Evolutionary conservation across 2,797 vertebrate genomes (phyloP).

Genomic region (Halcyon badia): DNA sequence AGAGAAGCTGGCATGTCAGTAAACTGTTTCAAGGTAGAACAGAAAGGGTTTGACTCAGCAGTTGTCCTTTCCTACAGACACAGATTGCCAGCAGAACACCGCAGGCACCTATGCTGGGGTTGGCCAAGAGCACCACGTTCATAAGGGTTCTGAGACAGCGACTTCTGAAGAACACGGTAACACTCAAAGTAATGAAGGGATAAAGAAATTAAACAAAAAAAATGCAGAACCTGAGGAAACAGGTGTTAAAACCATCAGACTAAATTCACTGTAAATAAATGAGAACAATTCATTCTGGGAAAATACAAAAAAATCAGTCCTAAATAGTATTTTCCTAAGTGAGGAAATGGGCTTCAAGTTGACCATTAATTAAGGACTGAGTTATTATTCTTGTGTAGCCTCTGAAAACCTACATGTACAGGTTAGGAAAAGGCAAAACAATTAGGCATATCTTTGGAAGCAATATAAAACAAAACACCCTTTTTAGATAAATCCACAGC

Average conservation of each 20-base stretch:
- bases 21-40: not conserved
- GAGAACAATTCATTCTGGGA: not conserved
- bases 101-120: not conserved
- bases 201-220: not conserved
- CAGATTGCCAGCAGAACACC: not conserved
- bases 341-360: not conserved
- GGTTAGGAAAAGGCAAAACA: not conserved
- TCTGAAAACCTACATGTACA: not conserved
- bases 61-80: not conserved
- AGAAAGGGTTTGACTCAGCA: not conserved
- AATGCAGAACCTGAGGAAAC: not conserved
- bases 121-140: not conserved
- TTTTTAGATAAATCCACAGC: not conserved
- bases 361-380: not conserved
- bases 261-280: not conserved
- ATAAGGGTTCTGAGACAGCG: not conserved
- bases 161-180: not conserved
- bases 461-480: not conserved
- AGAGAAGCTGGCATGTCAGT: not conserved
- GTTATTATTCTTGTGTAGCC: not conserved
- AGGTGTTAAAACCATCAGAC: not conserved
- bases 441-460: not conserved
- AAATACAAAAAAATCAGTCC: not conserved
- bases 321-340: not conserved
- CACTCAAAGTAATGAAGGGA: not conserved